These are phyloP conservation scores for Elysia crispata DNA, from an alignment of 2,888 invertebrate genomes.

Conservation along the genomic window DNA sequence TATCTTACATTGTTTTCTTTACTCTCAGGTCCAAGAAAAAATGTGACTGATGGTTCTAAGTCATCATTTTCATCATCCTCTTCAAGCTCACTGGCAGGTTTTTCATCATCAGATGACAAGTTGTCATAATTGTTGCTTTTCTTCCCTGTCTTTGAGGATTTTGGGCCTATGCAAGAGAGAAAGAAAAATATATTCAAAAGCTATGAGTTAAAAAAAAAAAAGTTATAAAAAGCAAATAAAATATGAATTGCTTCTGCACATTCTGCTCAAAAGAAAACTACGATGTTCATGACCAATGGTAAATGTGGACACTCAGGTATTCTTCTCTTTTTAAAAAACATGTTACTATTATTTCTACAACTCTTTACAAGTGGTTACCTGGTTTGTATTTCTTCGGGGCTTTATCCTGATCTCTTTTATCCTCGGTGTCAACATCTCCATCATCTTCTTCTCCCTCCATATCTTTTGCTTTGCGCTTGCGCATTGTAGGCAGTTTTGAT, in stretches of 20 bases:
- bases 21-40: constrained; percentile 23
- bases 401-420: too few species aligned
- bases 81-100: constrained; percentile 45
- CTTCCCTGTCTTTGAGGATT: constrained; percentile 30
- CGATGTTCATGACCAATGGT: too few species aligned
- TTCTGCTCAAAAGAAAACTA: too few species aligned
- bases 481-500: constrained; percentile 50
- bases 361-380: constrained; percentile 13
- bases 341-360: too few species aligned
- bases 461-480: constrained; percentile 50
- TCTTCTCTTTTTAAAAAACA: too few species aligned
- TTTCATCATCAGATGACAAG: constrained; percentile 46
- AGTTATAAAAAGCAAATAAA: too few species aligned
- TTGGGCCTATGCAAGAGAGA: constrained; percentile 27
- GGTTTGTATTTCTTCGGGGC: constrained; percentile 23
- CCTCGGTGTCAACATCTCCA: not conserved
- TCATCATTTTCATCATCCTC: constrained; percentile 45
- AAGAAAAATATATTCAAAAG: not conserved
- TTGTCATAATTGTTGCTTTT: constrained; percentile 41
- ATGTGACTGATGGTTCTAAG: constrained; percentile 24
- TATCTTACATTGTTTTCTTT: not conserved
- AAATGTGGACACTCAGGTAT: too few species aligned
- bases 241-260: too few species aligned
- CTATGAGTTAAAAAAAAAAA: too few species aligned
- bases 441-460: constrained; percentile 40